These are phyloP conservation scores for Pristionchus fissidentatus DNA, from an alignment of 2,888 invertebrate genomes.

Conservation along the genomic window DNA sequence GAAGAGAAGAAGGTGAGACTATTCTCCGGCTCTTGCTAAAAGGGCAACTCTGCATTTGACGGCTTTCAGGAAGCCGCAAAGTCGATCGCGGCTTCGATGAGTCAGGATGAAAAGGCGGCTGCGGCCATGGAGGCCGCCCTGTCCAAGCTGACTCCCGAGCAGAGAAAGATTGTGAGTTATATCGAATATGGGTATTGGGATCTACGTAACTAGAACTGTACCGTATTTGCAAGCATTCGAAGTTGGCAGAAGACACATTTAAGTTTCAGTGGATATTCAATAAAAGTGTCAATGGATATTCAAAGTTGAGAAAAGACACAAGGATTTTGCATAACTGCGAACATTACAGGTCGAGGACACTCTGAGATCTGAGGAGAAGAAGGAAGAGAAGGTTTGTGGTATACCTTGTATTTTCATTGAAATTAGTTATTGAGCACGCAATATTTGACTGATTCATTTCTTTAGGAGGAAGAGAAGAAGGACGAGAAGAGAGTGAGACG, in stretches of 20 bases:
- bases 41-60: background rate
- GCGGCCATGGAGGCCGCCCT: background rate
- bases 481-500: too few relatives aligned
- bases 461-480: background rate
- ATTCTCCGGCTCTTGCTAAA: background rate
- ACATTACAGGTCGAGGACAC: conserved; percentile 3
- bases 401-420: background rate
- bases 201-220: background rate
- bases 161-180: conserved; percentile 9
- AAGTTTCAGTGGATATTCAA: background rate
- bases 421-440: background rate
- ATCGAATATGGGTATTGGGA: background rate
- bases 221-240: background rate
- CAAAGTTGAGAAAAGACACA: too few relatives aligned
- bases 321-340: background rate
- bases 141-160: conserved; percentile 33
- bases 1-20: background rate
- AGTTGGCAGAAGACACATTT: background rate
- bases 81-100: background rate
- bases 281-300: background rate
- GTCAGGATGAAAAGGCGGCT: background rate
- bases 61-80: background rate
- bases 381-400: background rate
- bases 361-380: background rate
- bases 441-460: background rate